Percentiles rank a stretch among this genome's conserved stretches.
Conservation (phyloP, 2,113 vertebrate genomes). For the Protobothrops flavoviridis region DNA sequence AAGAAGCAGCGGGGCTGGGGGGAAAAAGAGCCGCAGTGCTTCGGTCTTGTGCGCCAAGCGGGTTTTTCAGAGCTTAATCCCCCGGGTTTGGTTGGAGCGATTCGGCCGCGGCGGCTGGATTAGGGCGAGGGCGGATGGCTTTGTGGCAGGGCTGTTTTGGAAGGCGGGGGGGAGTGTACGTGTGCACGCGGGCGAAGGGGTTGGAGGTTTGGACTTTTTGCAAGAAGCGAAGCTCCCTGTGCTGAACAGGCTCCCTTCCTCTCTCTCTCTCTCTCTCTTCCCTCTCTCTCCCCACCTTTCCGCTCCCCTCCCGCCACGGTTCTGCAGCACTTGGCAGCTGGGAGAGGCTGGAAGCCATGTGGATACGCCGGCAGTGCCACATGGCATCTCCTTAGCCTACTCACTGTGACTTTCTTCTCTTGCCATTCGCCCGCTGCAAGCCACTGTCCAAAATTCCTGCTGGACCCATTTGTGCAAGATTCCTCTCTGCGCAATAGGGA, state of each 20-base stretch:
- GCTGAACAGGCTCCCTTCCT: too few species aligned
- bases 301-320: not conserved
- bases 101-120: not conserved
- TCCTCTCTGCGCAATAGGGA: not conserved
- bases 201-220: not conserved
- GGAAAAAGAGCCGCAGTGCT: conserved; percentile 18
- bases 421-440: not conserved
- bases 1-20: not conserved
- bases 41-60: not conserved
- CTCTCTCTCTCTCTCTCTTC: too few species aligned
- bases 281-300: not conserved
- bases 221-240: too few species aligned
- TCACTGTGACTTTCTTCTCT: not conserved
- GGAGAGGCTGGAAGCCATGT: not conserved
- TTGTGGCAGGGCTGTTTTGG: not conserved
- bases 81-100: not conserved
- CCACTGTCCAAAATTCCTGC: not conserved
- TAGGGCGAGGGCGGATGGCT: not conserved
- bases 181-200: not conserved
- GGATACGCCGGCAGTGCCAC: not conserved
- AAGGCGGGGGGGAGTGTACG: too few species aligned
- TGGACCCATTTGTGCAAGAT: not conserved
- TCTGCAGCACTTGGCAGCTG: not conserved
- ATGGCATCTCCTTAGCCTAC: not conserved
- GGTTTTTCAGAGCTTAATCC: not conserved